Evolutionary conservation across 2,888 invertebrate species (phyloP).

Genomic region (Miltochrista miniata): DNA sequence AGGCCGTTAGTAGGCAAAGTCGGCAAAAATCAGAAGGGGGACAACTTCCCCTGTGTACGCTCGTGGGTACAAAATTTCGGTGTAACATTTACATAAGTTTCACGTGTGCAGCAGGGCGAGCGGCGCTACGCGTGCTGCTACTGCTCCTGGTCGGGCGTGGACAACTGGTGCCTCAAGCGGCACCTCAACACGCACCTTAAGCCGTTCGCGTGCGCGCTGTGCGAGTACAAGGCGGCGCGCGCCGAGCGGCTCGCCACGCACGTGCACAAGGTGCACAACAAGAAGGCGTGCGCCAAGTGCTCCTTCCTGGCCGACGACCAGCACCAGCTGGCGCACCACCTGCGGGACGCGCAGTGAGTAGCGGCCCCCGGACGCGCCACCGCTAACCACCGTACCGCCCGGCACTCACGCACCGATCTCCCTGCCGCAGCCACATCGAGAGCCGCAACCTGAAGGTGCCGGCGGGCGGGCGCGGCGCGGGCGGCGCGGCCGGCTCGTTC

Average conservation of each 20-base stretch:
- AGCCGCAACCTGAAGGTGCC: slow-evolving; percentile 84
- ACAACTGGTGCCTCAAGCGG: slow-evolving; percentile 96
- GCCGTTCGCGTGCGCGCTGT: slow-evolving; percentile 94
- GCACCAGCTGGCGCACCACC: slow-evolving; percentile 90
- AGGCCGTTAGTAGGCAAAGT: no score
- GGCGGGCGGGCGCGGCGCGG: slow-evolving; percentile 45
- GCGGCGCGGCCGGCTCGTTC: slow-evolving; percentile 13
- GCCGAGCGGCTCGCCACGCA: slow-evolving; percentile 95
- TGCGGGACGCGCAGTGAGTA: slow-evolving; percentile 90
- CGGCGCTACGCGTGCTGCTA: slow-evolving; percentile 94
- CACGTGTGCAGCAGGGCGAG: slow-evolving; percentile 76
- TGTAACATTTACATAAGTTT: no score
- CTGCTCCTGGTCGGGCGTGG: slow-evolving; percentile 96
- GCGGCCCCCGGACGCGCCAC: neutral
- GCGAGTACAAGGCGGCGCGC: slow-evolving; percentile 96
- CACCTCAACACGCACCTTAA: slow-evolving; percentile 97
- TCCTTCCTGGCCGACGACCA: slow-evolving; percentile 94
- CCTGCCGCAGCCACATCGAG: slow-evolving; percentile 81
- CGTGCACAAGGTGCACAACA: slow-evolving; percentile 95
- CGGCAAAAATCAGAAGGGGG: no score
- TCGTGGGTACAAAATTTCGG: no score
- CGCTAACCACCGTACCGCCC: neutral
- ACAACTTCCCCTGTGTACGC: no score
- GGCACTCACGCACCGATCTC: neutral
- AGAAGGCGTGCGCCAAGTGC: slow-evolving; percentile 94